phyloP scores from a whole-genome alignment of 2,797 vertebrate genomes.

The Sebastes kiyomatsui region DNA sequence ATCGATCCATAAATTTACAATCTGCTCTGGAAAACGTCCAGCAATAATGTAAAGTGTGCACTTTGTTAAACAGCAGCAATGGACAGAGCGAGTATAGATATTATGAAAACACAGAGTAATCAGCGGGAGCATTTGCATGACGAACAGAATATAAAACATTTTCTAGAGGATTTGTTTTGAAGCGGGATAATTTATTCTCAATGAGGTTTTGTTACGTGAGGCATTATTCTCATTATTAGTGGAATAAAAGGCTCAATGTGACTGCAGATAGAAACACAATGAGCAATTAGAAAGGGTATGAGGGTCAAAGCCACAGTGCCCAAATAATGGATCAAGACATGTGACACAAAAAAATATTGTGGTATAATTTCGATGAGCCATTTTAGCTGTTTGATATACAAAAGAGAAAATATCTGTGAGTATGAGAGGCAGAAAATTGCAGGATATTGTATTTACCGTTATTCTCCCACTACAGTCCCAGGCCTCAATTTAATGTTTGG shows the following conservation, averaged over 20 bases:
- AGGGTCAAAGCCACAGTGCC: neutral
- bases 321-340: conserved; percentile 2
- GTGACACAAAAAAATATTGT: neutral
- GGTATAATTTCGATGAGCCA: neutral
- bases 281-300: conserved; percentile 9
- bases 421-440: neutral
- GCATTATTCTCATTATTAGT: conserved; percentile 12
- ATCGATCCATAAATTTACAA: neutral
- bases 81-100: neutral
- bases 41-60: neutral
- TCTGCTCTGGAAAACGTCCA: conserved; percentile 6
- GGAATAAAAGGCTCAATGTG: conserved; percentile 13
- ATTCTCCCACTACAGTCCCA: conserved; percentile 3
- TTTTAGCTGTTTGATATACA: neutral
- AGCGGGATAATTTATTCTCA: conserved; percentile 15
- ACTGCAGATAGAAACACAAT: conserved; percentile 17
- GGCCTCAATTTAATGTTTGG: conserved; percentile 28
- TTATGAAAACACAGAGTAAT: conserved; percentile 12
- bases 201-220: neutral
- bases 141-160: conserved; percentile 6
- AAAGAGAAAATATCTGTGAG: neutral
- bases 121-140: conserved; percentile 26
- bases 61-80: neutral
- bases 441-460: conserved; percentile 25
- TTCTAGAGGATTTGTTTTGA: conserved; percentile 9